Percentiles rank a stretch among this genome's conserved stretches.
Evolutionary conservation across 2,888 invertebrate genomes (phyloP).

Genomic region (Parapristionchus giblindavisi): DNA sequence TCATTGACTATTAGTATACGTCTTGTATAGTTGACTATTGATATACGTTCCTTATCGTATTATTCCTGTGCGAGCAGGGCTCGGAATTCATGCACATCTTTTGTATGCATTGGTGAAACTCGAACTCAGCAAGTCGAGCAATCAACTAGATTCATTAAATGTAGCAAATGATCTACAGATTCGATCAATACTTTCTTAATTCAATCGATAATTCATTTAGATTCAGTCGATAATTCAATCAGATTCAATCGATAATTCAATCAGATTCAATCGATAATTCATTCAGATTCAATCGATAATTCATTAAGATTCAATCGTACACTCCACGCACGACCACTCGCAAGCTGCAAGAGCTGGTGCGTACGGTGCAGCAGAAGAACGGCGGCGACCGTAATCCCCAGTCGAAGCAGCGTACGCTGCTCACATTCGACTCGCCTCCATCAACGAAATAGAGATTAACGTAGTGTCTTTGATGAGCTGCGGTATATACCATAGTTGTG

Average conservation of each 20-base stretch:
- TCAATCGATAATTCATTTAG: background rate
- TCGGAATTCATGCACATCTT: too few species aligned
- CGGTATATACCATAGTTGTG: too few species aligned
- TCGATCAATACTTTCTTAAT: background rate
- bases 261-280: background rate
- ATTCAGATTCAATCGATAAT: conserved; percentile 13
- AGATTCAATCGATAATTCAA: background rate
- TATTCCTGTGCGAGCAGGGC: too few species aligned
- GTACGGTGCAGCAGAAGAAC: background rate
- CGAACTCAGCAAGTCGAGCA: too few species aligned
- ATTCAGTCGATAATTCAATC: background rate
- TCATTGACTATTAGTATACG: too few species aligned
- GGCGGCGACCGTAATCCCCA: background rate
- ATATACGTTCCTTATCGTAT: too few species aligned
- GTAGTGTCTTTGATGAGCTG: too few species aligned
- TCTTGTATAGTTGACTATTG: too few species aligned
- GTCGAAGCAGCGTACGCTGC: background rate
- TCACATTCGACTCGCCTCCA: conserved; percentile 28
- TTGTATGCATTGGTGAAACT: too few species aligned
- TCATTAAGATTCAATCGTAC: conserved; percentile 26
- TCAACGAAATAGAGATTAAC: conserved; percentile 27
- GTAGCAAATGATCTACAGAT: background rate
- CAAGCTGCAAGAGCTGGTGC: conserved; percentile 17
- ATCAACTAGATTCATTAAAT: too few species aligned
- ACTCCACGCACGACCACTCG: conserved; percentile 16